These are phyloP conservation scores for Caenorhabditis sp. DNA, from an alignment of 2,888 invertebrate genomes.

Conservation along the genomic window DNA sequence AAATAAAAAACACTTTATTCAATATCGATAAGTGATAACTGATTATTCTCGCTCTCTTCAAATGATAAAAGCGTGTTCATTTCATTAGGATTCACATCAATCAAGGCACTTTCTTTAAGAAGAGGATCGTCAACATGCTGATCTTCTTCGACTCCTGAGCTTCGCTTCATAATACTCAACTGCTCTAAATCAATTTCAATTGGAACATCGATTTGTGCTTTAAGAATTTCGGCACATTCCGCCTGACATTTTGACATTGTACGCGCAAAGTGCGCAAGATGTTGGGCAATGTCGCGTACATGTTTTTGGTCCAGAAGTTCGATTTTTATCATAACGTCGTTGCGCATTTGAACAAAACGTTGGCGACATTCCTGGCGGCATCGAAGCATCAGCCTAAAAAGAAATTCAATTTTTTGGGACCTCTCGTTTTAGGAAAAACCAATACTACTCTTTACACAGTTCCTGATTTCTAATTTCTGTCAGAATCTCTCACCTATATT, in stretches of 20 bases:
- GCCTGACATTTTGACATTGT: conserved; percentile 82
- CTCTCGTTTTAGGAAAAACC: too few relatives aligned
- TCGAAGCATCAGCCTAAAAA: conserved; percentile 83
- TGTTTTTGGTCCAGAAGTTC: conserved; percentile 97
- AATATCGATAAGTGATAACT: conserved; percentile 33
- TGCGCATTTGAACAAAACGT: conserved; percentile 82
- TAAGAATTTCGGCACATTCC: conserved; percentile 74
- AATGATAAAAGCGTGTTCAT: conserved; percentile 16
- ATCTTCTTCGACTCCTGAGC: conserved; percentile 11
- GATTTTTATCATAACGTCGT: conserved; percentile 86
- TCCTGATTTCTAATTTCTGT: not conserved
- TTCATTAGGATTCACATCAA: conserved; percentile 1
- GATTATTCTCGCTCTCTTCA: conserved; percentile 16
- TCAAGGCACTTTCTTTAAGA: too few relatives aligned
- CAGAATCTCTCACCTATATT: conserved; percentile 79
- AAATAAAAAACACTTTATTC: too few relatives aligned
- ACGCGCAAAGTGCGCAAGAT: conserved; percentile 81
- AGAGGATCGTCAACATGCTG: too few relatives aligned
- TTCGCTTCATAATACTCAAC: conserved; percentile 24
- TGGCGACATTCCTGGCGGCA: conserved; percentile 92
- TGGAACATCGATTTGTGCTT: conserved; percentile 43
- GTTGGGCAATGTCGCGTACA: conserved; percentile 86
- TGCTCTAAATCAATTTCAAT: conserved; percentile 57
- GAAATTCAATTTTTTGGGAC: too few relatives aligned
- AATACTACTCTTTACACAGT: too few relatives aligned